Base-by-base conservation (phyloP, 2,797 vertebrate genomes). In the Lacerta agilis region DNA sequence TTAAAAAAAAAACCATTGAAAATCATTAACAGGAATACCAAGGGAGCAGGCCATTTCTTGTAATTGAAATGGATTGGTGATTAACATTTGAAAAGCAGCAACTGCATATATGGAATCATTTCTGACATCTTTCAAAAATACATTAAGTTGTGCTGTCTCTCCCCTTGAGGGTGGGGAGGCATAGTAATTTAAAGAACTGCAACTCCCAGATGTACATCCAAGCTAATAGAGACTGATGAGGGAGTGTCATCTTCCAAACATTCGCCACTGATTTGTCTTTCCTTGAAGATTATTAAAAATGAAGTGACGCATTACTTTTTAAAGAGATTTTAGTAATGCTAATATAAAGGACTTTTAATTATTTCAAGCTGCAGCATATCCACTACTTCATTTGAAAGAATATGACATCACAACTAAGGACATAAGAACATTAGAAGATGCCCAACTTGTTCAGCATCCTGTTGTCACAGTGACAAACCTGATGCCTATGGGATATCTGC, bases 21-120 rank as follows among this genome's bases (percentile, higher is more conserved):
- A 93, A 87, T 87, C 91, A 92, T 95, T 94, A 95, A 75, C n/a
- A 71, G 86, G 86, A 91, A 91, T 88, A 88, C 83, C 91, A 93
- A 91, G 41, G 88, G 23, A 64, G 58, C 86, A 89, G 76, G 79
- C 79, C 87, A 91, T 92, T 90, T 79, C 82, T 85, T 86, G 87
- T 81, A 89, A 78, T 86, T 91, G 81, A 25, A 17, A 82, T 41
- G 55, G 69, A 88, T 89, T 91, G 91, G 78, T 38, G 76, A 78
- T 76, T n/a, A 1, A 88, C 86, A 90, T 86, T 45, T 91, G 87
- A 87, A 85, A 89, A 91, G 81, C 84, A 79, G 80, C 85, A 93
- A 92, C 66, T 43, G 23, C 8, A 43, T 84, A 72, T 88, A 86
- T 90, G 49, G 81, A 89, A 72, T 67, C 80, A 78, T 11, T 66